phyloP scores from a whole-genome alignment of 2,113 vertebrate species.

The Salvelinus sp. region DNA sequence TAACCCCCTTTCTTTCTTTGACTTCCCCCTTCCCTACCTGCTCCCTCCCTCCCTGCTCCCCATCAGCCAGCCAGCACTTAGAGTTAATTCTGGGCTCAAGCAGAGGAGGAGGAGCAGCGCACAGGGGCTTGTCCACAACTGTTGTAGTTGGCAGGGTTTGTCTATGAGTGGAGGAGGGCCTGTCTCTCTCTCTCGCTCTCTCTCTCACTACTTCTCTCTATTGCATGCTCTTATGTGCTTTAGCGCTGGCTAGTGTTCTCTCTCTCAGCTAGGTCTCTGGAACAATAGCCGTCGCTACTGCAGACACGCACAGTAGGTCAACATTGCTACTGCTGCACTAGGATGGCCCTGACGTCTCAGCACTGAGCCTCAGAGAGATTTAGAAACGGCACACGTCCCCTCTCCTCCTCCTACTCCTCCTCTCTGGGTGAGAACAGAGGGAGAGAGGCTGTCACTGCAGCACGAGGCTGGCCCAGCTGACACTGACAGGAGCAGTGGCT shows the following conservation, averaged over 20 bases:
- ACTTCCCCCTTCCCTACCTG: not conserved
- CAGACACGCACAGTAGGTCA: not conserved
- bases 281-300: constrained; percentile 22
- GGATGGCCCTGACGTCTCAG: not conserved
- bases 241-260: no score
- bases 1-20: not conserved
- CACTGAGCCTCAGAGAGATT: not conserved
- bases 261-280: not conserved
- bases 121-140: constrained; percentile 31
- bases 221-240: not conserved
- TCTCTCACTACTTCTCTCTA: no score
- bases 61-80: constrained; percentile 3
- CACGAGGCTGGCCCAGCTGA: not conserved
- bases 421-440: no score
- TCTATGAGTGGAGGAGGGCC: not conserved
- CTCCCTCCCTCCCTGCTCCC: not conserved
- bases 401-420: not conserved
- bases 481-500: not conserved
- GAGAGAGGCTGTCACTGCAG: not conserved
- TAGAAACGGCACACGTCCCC: not conserved
- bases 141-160: constrained; percentile 7
- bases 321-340: not conserved
- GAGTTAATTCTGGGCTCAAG: constrained; percentile 24
- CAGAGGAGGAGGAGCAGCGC: not conserved
- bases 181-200: not conserved